Evolutionary conservation across 1,140 invertebrate genomes (phyloP).

Genomic region (Drosophila ananassae): DNA sequence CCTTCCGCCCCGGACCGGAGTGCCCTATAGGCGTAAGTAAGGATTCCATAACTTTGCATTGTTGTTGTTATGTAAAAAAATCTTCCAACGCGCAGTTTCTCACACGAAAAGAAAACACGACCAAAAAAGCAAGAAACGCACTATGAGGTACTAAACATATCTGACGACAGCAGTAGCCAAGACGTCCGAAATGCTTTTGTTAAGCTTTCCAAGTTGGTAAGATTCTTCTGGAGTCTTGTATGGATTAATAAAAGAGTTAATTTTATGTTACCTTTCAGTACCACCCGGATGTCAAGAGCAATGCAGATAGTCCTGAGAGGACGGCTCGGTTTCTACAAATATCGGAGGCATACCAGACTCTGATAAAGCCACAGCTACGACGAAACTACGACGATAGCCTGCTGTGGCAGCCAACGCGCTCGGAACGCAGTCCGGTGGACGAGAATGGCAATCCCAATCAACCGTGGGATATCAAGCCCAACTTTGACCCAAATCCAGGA

Average conservation of each 20-base stretch:
- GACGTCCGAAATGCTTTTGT: constrained; percentile 86
- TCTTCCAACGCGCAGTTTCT: constrained; percentile 45
- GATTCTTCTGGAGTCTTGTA: background rate
- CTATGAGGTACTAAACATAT: constrained; percentile 86
- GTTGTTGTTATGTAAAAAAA: constrained; percentile 66
- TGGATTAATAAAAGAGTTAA: background rate
- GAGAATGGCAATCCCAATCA: constrained; percentile 23
- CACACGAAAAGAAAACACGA: constrained; percentile 3
- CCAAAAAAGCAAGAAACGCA: constrained; percentile 74
- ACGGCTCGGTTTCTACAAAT: constrained; percentile 86
- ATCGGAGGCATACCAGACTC: constrained; percentile 87
- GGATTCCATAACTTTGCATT: background rate
- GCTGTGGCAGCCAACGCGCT: constrained; percentile 39
- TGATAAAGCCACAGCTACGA: constrained; percentile 86
- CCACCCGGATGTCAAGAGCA: constrained; percentile 87
- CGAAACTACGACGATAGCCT: constrained; percentile 85
- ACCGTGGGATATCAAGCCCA: constrained; percentile 75
- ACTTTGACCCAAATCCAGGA: constrained; percentile 71
- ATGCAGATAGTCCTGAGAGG: constrained; percentile 84
- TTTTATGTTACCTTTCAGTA: constrained; percentile 55
- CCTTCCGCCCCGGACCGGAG: constrained; percentile 5
- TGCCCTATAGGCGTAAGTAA: constrained; percentile 53
- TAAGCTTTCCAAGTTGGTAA: constrained; percentile 86
- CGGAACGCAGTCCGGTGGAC: constrained; percentile 21
- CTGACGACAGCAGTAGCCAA: constrained; percentile 85